These are phyloP conservation scores for Harpagoxenus sublaevis DNA, from an alignment of 2,888 invertebrate species.

Conservation along the genomic window DNA sequence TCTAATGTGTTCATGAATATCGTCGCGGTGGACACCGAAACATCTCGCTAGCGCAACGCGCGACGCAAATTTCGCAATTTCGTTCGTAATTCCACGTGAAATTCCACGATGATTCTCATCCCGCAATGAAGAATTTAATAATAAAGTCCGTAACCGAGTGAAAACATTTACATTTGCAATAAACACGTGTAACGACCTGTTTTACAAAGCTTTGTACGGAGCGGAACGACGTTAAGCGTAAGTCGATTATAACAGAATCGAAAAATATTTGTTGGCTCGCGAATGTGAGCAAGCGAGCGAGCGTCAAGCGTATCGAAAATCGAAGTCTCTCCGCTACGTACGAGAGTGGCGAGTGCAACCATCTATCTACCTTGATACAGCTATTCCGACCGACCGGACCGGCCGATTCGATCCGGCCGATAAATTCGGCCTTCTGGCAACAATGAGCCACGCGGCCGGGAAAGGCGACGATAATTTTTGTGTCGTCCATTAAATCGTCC, in stretches of 20 bases:
- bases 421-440: conserved; percentile 50
- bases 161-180: conserved; percentile 42
- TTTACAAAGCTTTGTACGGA: conserved; percentile 42
- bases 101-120: conserved; percentile 22
- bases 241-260: conserved; percentile 45
- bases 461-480: conserved; percentile 54
- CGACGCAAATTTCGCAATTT: conserved; percentile 16
- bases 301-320: conserved; percentile 49
- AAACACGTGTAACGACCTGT: conserved; percentile 43
- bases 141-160: conserved; percentile 23
- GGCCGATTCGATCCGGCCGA: conserved; percentile 44
- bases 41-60: background rate
- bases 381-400: conserved; percentile 15
- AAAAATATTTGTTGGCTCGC: conserved; percentile 51
- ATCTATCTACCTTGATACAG: conserved; percentile 40
- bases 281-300: background rate
- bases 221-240: conserved; percentile 47
- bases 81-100: conserved; percentile 12
- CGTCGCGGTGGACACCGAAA: background rate
- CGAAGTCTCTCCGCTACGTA: conserved; percentile 33
- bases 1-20: conserved; percentile 4
- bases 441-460: conserved; percentile 42
- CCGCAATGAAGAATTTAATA: conserved; percentile 47
- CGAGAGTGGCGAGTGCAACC: conserved; percentile 15
- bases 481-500: conserved; percentile 48